A percentile compares a stretch with the other conserved stretches of the same genome.
phyloP scores from a whole-genome alignment of 1,140 invertebrate genomes.

The Orius insidiosus region DNA sequence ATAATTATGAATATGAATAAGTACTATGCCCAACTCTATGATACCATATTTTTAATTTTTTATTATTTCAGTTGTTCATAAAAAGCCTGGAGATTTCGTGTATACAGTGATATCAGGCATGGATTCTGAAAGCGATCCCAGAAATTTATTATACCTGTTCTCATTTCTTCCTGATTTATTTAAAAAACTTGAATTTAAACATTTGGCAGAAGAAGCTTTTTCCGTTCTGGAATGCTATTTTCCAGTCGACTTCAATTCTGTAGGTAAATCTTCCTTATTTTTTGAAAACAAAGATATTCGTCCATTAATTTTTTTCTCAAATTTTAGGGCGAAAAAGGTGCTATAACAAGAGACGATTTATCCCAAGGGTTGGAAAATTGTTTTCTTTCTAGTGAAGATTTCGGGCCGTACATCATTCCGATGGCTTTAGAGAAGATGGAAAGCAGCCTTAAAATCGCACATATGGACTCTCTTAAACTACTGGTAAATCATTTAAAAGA shows the following conservation, averaged over 20 bases:
- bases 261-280: slow-evolving; percentile 26
- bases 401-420: slow-evolving; percentile 55
- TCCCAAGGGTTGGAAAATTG: slow-evolving; percentile 48
- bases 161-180: slow-evolving; percentile 49
- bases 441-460: slow-evolving; percentile 58
- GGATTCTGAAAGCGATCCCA: slow-evolving; percentile 77
- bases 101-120: slow-evolving; percentile 62
- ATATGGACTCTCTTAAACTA: slow-evolving; percentile 61
- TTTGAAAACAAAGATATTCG: not conserved
- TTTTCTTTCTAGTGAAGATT: slow-evolving; percentile 49
- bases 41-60: too few species aligned
- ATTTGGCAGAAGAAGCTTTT: slow-evolving; percentile 78
- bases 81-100: slow-evolving; percentile 42
- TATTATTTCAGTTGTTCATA: not conserved
- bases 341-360: slow-evolving; percentile 55
- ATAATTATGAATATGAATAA: too few species aligned
- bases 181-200: slow-evolving; percentile 42
- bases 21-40: too few species aligned
- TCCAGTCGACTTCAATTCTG: slow-evolving; percentile 75
- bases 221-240: slow-evolving; percentile 89
- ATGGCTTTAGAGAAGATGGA: slow-evolving; percentile 71
- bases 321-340: slow-evolving; percentile 5
- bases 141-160: slow-evolving; percentile 67
- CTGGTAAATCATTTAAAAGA: too few species aligned
- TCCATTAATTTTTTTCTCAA: not conserved